phyloP scores from a whole-genome alignment of 2,797 vertebrate species.

The Melanotaenia pygmaea region DNA sequence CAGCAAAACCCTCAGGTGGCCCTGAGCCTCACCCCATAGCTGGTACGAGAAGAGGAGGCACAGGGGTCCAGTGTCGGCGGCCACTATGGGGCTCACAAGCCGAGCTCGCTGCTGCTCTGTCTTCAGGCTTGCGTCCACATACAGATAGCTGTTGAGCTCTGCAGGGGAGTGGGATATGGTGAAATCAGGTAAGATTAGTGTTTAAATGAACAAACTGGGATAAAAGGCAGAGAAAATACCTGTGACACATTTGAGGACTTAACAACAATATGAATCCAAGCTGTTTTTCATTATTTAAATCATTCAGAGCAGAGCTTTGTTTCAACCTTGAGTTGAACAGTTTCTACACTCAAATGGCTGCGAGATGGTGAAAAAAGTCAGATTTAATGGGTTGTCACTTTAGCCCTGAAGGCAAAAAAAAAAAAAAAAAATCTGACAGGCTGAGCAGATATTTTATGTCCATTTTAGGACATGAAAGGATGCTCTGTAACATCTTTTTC shows the following conservation, averaged over 20 bases:
- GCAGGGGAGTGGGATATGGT: conserved; percentile 1
- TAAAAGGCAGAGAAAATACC: not conserved
- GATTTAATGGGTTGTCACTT: conserved; percentile 59
- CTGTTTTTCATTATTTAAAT: conserved; percentile 19
- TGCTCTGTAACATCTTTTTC: conserved; percentile 2
- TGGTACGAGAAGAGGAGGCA: conserved; percentile 96
- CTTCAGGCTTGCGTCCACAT: conserved; percentile 85
- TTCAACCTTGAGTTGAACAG: conserved; percentile 55
- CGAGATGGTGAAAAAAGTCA: conserved; percentile 1
- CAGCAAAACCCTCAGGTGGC: conserved; percentile 87
- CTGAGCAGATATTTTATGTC: conserved; percentile 29
- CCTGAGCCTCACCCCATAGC: conserved; percentile 86
- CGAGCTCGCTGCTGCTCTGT: conserved; percentile 87
- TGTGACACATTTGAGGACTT: not conserved
- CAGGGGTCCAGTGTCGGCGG: conserved; percentile 86
- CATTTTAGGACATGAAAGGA: conserved; percentile 18
- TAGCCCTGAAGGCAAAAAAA: conserved; percentile 42
- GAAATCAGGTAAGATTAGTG: not conserved
- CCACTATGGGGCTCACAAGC: conserved; percentile 88
- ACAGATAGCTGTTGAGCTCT: conserved; percentile 83
- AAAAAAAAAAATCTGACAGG: conserved; percentile 39
- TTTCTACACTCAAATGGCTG: conserved; percentile 26
- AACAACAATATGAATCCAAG: conserved; percentile 2
- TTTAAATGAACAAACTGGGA: not conserved
- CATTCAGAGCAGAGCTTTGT: conserved; percentile 34